Evolutionary conservation across 2,797 vertebrate species (phyloP), one percentile per base, ranked within the genome.

Genomic region (Neopelma chrysocephalum): DNA sequence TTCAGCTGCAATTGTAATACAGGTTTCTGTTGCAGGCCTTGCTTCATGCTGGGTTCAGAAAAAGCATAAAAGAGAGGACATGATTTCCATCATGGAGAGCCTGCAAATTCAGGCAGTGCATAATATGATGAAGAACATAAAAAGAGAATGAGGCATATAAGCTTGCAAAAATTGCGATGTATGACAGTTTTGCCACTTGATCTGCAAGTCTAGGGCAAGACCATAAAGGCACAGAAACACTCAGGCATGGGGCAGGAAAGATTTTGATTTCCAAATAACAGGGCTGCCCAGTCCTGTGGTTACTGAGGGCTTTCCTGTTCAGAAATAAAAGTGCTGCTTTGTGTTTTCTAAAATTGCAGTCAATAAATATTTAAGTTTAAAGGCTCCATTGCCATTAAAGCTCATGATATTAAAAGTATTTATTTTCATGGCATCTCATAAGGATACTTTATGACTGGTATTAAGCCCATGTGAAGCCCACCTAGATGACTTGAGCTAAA

Each of bases 351-450:
- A 87, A 94, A 68, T 38, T 56, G 21, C 12, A 62, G 58, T 65
- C 32, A 81, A 57, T 83, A 90, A 89, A 81, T 90, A 86, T 78
- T 90, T 88, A 68, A 23, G 25, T 53, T 76, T 53, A 81, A 89
- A 76, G 23, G 17, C 15, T 82, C 56, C 16, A 32, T 91, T 84
- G 43, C n/a, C 50, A 58, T 58, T 76, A 84, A 89, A 92, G 4
- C 17, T 69, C 18, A 43, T 31, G 62, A 51, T 43, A 69, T 78
- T 75, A 75, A 82, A 82, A 68, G 18, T 26, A 61, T 82, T 77
- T 64, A 32, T 83, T 91, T 89, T 77, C 21, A 23, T 1, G 2
- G 7, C 31, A 31, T 15, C 23, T 77, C 43, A 32, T n/a, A 60
- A 87, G 17, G 40, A 34, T 38, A 13, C 7, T 64, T 77, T 54